phyloP scores from a whole-genome alignment of 2,113 vertebrate genomes.

The Mus spicilegus region DNA sequence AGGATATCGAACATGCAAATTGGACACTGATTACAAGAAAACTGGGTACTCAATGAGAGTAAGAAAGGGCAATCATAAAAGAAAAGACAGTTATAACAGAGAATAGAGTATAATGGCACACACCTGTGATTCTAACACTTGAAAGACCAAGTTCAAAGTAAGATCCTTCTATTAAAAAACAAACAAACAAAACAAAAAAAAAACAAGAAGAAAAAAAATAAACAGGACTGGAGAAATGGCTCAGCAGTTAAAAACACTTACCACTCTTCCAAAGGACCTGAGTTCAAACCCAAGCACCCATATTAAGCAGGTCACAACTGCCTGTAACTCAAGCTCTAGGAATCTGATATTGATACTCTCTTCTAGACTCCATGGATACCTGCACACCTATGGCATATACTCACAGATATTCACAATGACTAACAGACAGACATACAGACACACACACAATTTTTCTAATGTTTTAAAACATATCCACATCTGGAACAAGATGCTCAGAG shows the following conservation, averaged over 20 bases:
- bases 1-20: background rate
- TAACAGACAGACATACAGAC: background rate
- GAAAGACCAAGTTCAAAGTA: background rate
- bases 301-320: background rate
- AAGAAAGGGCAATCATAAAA: background rate
- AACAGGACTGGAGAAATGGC: background rate
- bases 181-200: background rate
- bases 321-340: background rate
- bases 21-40: conserved; percentile 9
- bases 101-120: background rate
- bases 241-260: background rate
- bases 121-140: background rate
- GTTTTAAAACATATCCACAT: background rate
- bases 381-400: background rate
- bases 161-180: background rate
- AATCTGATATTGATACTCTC: background rate
- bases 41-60: background rate
- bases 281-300: background rate
- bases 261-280: background rate
- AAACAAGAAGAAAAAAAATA: background rate
- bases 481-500: conserved; percentile 4
- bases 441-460: background rate
- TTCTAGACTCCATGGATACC: background rate
- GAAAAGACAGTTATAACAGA: background rate
- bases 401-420: background rate